Conservation (phyloP, 2,113 vertebrate genomes). For the Bos taurus region DNA sequence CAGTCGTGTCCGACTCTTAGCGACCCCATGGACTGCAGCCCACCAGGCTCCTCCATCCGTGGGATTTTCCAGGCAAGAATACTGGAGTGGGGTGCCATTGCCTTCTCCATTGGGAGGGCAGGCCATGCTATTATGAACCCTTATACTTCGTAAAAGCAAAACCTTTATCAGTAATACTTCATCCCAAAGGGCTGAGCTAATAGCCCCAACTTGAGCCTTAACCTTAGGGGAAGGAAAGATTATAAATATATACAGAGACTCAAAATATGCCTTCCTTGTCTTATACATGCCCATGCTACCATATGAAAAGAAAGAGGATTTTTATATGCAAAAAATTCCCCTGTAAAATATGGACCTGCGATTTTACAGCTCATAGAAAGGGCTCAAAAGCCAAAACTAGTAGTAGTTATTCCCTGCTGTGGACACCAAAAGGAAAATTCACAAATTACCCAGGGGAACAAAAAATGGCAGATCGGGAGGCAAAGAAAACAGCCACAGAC, state of each 20-base stretch:
- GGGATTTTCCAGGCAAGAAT: too few relatives aligned
- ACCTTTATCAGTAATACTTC: not conserved
- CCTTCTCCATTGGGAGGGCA: not conserved
- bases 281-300: not conserved
- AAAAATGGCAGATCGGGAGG: not conserved
- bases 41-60: too few relatives aligned
- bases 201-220: not conserved
- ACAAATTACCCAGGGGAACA: not conserved
- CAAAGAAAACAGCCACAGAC: not conserved
- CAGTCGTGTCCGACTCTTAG: too few relatives aligned
- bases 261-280: not conserved
- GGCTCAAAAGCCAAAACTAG: not conserved
- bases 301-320: not conserved
- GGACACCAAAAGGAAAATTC: not conserved
- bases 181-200: not conserved
- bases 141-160: not conserved
- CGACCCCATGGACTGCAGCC: too few relatives aligned
- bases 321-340: not conserved
- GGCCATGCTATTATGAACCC: not conserved
- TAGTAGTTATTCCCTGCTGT: not conserved
- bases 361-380: not conserved
- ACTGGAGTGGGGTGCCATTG: too few relatives aligned
- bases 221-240: not conserved
- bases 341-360: not conserved
- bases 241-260: not conserved